Percentiles rank a stretch among this genome's conserved stretches.
Evolutionary conservation across 2,888 invertebrate genomes (phyloP).

Genomic region (Prenolepis imparis): DNA sequence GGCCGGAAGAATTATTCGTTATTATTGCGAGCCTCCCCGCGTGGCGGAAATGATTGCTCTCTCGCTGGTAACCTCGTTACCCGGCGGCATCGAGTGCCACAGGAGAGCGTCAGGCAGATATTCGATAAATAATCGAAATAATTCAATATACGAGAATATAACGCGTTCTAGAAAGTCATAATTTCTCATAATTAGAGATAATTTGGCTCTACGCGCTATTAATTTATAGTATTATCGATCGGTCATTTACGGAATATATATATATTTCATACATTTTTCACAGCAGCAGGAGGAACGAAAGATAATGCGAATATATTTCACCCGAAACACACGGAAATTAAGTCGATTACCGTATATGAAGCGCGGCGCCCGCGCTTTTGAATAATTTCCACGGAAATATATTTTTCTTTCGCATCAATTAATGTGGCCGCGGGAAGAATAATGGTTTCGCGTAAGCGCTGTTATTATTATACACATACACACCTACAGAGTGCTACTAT

Average conservation of each 20-base stretch:
- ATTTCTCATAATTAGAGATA: conserved; percentile 36
- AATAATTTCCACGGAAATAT: conserved; percentile 4
- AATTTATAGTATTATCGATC: conserved; percentile 23
- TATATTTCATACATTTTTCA: not conserved
- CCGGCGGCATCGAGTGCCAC: not conserved
- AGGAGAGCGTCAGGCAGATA: not conserved
- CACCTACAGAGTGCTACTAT: not conserved
- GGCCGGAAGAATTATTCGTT: conserved; percentile 48
- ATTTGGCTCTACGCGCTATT: not conserved
- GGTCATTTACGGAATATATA: not conserved
- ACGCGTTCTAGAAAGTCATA: conserved; percentile 4
- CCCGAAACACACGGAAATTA: conserved; percentile 1
- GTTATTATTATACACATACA: conserved; percentile 5
- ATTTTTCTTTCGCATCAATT: conserved; percentile 22
- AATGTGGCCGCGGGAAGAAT: conserved; percentile 14
- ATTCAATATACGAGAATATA: conserved; percentile 35
- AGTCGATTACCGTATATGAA: not conserved
- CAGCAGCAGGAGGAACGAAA: not conserved
- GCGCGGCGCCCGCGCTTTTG: not conserved
- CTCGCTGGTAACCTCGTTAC: conserved; percentile 22
- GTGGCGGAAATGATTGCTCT: conserved; percentile 26
- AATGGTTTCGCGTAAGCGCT: conserved; percentile 9
- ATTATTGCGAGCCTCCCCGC: conserved; percentile 29
- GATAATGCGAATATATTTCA: conserved; percentile 27
- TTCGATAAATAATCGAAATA: conserved; percentile 47